A percentile compares a stretch with the other conserved stretches of the same genome.
These are phyloP conservation scores for Pantelozetes paolii DNA, from an alignment of 2,888 invertebrate species.

Conservation along the genomic window DNA sequence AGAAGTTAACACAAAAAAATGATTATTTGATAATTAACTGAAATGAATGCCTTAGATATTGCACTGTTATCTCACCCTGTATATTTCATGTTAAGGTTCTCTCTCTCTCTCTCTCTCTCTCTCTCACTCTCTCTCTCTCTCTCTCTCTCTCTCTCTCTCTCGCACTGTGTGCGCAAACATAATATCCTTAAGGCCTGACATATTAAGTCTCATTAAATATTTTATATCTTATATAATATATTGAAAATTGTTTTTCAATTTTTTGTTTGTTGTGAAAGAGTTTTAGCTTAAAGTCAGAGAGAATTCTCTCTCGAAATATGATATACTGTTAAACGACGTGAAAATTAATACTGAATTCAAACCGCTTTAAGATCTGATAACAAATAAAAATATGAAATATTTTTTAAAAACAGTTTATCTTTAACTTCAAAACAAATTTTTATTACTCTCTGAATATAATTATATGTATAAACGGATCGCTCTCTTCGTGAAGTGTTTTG, in stretches of 20 bases:
- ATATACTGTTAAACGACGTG: no score
- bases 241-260: not conserved
- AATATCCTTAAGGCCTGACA: not conserved
- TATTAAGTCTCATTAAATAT: constrained; percentile 20
- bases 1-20: constrained; percentile 9
- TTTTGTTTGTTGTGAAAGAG: not conserved
- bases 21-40: not conserved
- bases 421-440: not conserved
- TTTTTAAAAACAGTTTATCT: not conserved
- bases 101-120: no score
- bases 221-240: constrained; percentile 4
- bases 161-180: not conserved
- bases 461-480: not conserved
- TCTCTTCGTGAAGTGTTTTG: not conserved
- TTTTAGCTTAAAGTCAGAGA: no score
- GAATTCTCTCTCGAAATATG: no score
- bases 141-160: not conserved
- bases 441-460: not conserved
- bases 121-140: no score
- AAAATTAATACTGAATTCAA: no score
- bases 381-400: no score
- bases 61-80: not conserved
- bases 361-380: no score
- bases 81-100: not conserved
- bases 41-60: not conserved